Conservation (phyloP, 2,888 invertebrate species). For the Acheta domesticus region DNA sequence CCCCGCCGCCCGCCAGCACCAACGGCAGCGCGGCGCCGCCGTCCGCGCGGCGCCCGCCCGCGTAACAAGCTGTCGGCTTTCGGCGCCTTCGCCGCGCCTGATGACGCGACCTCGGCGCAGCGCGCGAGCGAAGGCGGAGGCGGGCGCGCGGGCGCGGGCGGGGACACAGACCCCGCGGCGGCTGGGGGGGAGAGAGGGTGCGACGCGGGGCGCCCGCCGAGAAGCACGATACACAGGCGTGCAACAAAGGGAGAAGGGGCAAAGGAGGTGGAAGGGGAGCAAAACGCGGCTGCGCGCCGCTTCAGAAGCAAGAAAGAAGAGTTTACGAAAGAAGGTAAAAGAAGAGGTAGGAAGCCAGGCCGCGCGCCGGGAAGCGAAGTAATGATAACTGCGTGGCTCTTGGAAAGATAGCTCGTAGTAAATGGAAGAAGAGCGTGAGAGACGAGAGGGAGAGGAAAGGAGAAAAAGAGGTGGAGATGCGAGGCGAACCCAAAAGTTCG, state of each 20-base stretch:
- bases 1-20: not conserved
- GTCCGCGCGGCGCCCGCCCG: not conserved
- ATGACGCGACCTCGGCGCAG: not conserved
- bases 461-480: too few relatives aligned
- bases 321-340: not conserved
- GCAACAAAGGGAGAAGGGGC: not conserved
- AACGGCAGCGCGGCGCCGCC: not conserved
- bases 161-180: not conserved
- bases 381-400: not conserved
- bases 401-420: not conserved
- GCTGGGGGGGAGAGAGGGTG: not conserved
- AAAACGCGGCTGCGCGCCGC: not conserved
- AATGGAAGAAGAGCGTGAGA: not conserved
- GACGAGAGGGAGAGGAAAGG: too few relatives aligned
- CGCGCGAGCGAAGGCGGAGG: not conserved
- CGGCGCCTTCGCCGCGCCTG: not conserved
- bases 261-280: not conserved
- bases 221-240: not conserved
- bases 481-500: not conserved
- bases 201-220: not conserved
- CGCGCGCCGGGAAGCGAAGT: not conserved
- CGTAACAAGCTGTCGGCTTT: slow-evolving; percentile 3
- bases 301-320: not conserved
- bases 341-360: not conserved
- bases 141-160: not conserved